Percentiles rank a stretch among this genome's conserved stretches.
phyloP scores from a whole-genome alignment of 2,888 invertebrate species.

The Troides oblongomaculatus region DNA sequence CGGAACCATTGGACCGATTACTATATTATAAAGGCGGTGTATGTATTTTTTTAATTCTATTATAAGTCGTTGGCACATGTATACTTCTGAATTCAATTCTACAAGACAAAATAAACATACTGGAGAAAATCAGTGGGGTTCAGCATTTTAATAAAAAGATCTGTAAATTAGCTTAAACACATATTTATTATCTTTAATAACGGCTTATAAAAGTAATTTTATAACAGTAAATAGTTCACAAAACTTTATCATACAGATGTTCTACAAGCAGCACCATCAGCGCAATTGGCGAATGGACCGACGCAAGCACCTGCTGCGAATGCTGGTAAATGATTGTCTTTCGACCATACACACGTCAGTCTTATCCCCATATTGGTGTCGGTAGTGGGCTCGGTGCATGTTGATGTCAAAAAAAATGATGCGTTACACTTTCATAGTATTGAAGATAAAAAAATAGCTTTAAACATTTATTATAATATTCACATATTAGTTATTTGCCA shows the following conservation, averaged over 20 bases:
- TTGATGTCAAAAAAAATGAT: conserved; percentile 20
- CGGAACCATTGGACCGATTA: background rate
- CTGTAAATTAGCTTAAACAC: background rate
- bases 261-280: conserved; percentile 36
- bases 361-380: conserved; percentile 12
- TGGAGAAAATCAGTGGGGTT: too few relatives aligned
- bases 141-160: too few relatives aligned
- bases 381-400: conserved; percentile 42
- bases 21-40: background rate
- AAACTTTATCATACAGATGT: conserved; percentile 21
- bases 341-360: conserved; percentile 12
- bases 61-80: background rate
- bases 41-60: background rate
- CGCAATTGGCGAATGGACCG: conserved; percentile 44
- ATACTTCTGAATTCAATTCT: too few relatives aligned
- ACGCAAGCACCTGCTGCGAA: conserved; percentile 36
- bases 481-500: background rate
- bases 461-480: background rate
- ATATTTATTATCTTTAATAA: background rate
- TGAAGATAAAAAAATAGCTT: background rate
- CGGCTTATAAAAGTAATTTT: background rate
- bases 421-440: background rate
- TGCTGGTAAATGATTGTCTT: conserved; percentile 35
- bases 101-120: too few relatives aligned
- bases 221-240: background rate